Base-by-base conservation (phyloP, 1,140 invertebrate genomes). In the Macrobrachium rosenbergii region DNA sequence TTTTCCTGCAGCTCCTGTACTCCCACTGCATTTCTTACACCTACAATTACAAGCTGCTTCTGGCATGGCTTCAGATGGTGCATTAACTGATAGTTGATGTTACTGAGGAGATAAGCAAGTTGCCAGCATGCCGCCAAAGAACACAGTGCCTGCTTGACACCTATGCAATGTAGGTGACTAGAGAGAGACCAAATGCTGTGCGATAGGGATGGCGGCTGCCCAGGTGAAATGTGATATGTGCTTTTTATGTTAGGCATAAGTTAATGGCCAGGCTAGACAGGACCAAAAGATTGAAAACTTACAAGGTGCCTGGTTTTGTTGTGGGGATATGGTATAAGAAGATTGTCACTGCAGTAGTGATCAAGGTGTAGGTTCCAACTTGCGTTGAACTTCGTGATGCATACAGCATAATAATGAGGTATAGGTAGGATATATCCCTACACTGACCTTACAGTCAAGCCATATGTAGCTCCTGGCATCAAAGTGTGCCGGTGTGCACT, bases 141-240 rank as follows among this genome's bases (percentile, higher is more conserved):
- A 63, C 43, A 45, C 64, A 63, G 63, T 64, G 43, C 79, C 79
- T 67, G 37, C 28, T n/a, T n/a, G 79, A 60, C 79, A 67, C 43
- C 63, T 81, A 59, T 75, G 72, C 17, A 58, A 76, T 83, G 28
- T 72, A 69, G 85, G 64, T 80, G 67, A 82, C 28, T 17, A 23
- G 23, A 75, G 67, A 80, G 59, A 76, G 72, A 81, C 81, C 67
- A n/a, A 37, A 69, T 76, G 83, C n/a, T 86, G 72, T 80, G 77
- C 72, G 83, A 79, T 80, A 80, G 83, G 83, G 83, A 87, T 80
- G 64, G 78, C 72, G 79, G 85, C 78, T 87, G 45, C 85, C 83
- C 78, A 72, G 60, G 82, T 83, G 72, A 83, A 83, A 87, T 87
- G 85, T 87, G 85, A 87, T 87, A 87, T 87, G 78, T 87, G 85